Evolutionary conservation across 1,140 invertebrate species (phyloP).

Genomic region (Drosophila sechellia): DNA sequence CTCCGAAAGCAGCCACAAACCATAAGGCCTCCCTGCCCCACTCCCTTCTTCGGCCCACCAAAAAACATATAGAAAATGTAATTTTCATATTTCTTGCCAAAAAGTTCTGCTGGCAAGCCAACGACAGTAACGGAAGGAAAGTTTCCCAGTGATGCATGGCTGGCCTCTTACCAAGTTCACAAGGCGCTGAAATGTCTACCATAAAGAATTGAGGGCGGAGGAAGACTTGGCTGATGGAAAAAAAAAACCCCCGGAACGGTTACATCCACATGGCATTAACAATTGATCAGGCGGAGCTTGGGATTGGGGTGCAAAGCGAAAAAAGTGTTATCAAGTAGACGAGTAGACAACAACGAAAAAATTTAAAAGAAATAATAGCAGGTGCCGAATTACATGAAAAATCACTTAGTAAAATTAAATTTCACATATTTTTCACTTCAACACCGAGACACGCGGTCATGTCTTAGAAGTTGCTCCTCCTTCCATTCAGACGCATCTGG

Average conservation of each 20-base stretch:
- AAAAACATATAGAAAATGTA: slow-evolving; percentile 58
- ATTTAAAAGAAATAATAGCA: slow-evolving; percentile 82
- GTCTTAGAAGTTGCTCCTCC: slow-evolving; percentile 62
- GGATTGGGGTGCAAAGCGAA: slow-evolving; percentile 6
- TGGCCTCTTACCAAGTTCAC: slow-evolving; percentile 70
- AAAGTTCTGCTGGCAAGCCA: slow-evolving; percentile 65
- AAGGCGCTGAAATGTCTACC: slow-evolving; percentile 67
- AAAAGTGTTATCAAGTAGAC: slow-evolving; percentile 65
- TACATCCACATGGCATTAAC: slow-evolving; percentile 77
- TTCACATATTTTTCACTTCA: slow-evolving; percentile 83
- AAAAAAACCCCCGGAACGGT: slow-evolving; percentile 11
- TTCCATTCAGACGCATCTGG: slow-evolving; percentile 33
- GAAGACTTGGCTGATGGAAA: neutral
- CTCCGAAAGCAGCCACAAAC: slow-evolving; percentile 37
- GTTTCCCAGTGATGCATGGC: slow-evolving; percentile 71
- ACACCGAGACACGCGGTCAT: slow-evolving; percentile 56
- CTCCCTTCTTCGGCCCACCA: neutral
- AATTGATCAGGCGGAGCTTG: slow-evolving; percentile 61
- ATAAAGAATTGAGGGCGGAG: slow-evolving; percentile 4
- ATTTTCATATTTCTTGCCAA: slow-evolving; percentile 62
- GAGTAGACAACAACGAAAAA: slow-evolving; percentile 44
- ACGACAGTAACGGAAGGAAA: slow-evolving; percentile 57
- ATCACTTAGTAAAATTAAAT: slow-evolving; percentile 83
- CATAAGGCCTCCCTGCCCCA: slow-evolving; percentile 11
- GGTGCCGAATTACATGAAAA: slow-evolving; percentile 83